phyloP scores from a whole-genome alignment of 2,113 vertebrate species.

The Vulpes ferrilata region DNA sequence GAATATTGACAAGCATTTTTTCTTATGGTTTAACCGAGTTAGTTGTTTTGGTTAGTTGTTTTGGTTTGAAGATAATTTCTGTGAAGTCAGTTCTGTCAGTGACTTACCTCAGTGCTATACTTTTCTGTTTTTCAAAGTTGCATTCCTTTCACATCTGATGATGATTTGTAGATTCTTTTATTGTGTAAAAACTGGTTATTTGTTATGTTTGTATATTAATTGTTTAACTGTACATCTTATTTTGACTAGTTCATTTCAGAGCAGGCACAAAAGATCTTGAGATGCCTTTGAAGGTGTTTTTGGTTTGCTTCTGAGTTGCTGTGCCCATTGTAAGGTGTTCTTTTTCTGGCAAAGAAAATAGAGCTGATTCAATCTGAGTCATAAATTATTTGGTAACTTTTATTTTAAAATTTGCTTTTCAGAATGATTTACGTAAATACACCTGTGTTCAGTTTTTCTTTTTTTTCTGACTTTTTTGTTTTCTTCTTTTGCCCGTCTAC shows the following conservation, averaged over 20 bases:
- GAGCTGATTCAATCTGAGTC: background rate
- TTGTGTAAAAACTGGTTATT: background rate
- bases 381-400: background rate
- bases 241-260: background rate
- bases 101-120: background rate
- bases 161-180: background rate
- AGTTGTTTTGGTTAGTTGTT: background rate
- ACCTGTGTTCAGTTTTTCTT: background rate
- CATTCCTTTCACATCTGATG: background rate
- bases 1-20: background rate
- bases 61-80: slow-evolving; percentile 1
- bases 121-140: background rate
- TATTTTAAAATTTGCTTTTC: background rate
- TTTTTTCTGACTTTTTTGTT: background rate
- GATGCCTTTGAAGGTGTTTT: background rate
- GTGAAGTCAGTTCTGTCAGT: background rate
- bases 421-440: background rate
- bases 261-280: background rate
- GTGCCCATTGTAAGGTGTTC: background rate
- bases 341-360: slow-evolving; percentile 1
- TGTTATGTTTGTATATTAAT: background rate
- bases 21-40: background rate
- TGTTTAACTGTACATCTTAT: background rate
- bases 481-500: background rate
- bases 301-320: background rate